phyloP scores from a whole-genome alignment of 2,113 vertebrate genomes.

The Neodontobutis hainanensis region DNA sequence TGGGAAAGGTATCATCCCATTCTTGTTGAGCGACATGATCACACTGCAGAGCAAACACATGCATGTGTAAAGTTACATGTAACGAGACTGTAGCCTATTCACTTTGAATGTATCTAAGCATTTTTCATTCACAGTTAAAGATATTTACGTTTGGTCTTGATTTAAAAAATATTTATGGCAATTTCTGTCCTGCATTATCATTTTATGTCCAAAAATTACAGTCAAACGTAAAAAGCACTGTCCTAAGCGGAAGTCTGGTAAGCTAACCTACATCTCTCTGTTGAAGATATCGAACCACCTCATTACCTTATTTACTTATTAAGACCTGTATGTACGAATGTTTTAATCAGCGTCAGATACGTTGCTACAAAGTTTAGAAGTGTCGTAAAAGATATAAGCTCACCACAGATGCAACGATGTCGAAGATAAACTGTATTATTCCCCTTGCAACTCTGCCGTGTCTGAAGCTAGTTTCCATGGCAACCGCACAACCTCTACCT shows the following conservation, averaged over 20 bases:
- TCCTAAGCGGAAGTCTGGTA: background rate
- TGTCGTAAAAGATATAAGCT: background rate
- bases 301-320: background rate
- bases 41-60: slow-evolving; percentile 9
- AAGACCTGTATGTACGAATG: background rate
- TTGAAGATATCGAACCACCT: background rate
- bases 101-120: no score
- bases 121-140: no score
- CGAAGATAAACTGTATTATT: background rate
- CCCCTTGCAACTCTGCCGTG: background rate
- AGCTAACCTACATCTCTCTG: background rate
- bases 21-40: slow-evolving; percentile 65
- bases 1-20: slow-evolving; percentile 63
- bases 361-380: background rate
- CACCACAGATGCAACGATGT: background rate
- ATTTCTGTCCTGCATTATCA: no score
- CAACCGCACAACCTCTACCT: background rate
- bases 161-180: no score
- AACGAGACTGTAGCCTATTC: background rate
- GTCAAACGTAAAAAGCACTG: no score
- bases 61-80: background rate
- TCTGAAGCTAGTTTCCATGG: background rate
- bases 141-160: no score
- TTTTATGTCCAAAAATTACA: no score
- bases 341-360: background rate